Conservation (phyloP, 2,888 invertebrate species). For the Bursaphelenchus okinawaensis region DNA sequence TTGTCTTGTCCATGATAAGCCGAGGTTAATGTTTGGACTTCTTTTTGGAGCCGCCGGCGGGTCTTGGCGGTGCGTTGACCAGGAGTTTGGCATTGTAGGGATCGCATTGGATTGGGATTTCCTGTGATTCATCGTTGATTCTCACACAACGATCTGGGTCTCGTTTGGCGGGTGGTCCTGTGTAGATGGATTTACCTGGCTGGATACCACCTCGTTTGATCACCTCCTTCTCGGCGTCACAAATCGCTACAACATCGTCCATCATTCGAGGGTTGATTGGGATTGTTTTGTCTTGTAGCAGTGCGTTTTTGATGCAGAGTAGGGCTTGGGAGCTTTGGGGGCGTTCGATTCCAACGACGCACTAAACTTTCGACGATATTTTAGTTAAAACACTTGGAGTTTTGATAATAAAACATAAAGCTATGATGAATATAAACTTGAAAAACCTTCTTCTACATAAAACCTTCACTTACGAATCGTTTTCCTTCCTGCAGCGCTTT, state of each 20-base stretch:
- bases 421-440: no score
- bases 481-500: not conserved
- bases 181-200: not conserved
- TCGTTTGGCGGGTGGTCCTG: not conserved
- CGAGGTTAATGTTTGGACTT: no score
- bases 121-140: not conserved
- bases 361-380: slow-evolving; percentile 4
- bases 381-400: not conserved
- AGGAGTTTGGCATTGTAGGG: slow-evolving; percentile 8
- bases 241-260: slow-evolving; percentile 18
- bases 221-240: not conserved
- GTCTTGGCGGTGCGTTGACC: not conserved
- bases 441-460: no score
- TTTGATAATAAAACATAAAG: not conserved
- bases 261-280: slow-evolving; percentile 16
- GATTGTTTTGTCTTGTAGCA: slow-evolving; percentile 13
- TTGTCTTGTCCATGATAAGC: no score
- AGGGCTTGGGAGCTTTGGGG: slow-evolving; percentile 6
- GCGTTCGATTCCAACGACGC: slow-evolving; percentile 13
- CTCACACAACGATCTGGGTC: not conserved
- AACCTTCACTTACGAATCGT: not conserved
- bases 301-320: slow-evolving; percentile 6
- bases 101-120: slow-evolving; percentile 1
- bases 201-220: not conserved
- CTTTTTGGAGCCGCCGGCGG: not conserved